These are phyloP conservation scores for Hiodon alosoides DNA, from an alignment of 2,113 vertebrate genomes.

Conservation along the genomic window DNA sequence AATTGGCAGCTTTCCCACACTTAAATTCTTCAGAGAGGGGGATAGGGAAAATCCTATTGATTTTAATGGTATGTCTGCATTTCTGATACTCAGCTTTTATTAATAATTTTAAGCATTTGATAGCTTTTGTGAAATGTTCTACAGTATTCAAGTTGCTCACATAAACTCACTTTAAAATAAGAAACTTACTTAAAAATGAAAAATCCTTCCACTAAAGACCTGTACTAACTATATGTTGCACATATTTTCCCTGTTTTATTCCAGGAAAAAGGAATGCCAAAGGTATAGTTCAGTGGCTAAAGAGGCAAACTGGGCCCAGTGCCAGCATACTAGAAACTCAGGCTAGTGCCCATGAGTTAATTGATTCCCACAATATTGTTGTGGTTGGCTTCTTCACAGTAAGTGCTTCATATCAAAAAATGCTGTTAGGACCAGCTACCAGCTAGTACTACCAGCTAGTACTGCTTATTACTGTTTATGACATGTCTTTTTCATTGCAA, in stretches of 20 bases:
- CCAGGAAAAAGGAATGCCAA: constrained; percentile 60
- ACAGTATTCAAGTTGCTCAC: background rate
- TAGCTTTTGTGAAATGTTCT: background rate
- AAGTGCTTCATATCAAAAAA: constrained; percentile 4
- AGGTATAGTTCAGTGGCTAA: constrained; percentile 74
- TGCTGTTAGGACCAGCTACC: too few species aligned
- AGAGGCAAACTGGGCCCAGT: constrained; percentile 56
- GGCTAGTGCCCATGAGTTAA: constrained; percentile 39
- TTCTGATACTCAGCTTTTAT: background rate
- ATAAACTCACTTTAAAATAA: too few species aligned
- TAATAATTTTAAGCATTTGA: background rate
- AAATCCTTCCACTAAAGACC: background rate
- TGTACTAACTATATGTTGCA: background rate
- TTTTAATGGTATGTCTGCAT: constrained; percentile 55
- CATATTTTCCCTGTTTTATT: constrained; percentile 21
- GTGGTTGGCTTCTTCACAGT: constrained; percentile 85
- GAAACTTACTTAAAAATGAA: background rate
- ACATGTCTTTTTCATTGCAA: background rate
- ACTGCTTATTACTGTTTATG: background rate
- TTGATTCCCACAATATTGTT: constrained; percentile 49
- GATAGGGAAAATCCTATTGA: constrained; percentile 65
- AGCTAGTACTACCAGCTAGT: background rate
- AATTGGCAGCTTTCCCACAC: constrained; percentile 63
- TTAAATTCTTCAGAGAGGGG: constrained; percentile 75
- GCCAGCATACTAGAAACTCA: constrained; percentile 51